Base-by-base conservation (phyloP, 2,888 invertebrate species). In the Stenodema calcarata region DNA sequence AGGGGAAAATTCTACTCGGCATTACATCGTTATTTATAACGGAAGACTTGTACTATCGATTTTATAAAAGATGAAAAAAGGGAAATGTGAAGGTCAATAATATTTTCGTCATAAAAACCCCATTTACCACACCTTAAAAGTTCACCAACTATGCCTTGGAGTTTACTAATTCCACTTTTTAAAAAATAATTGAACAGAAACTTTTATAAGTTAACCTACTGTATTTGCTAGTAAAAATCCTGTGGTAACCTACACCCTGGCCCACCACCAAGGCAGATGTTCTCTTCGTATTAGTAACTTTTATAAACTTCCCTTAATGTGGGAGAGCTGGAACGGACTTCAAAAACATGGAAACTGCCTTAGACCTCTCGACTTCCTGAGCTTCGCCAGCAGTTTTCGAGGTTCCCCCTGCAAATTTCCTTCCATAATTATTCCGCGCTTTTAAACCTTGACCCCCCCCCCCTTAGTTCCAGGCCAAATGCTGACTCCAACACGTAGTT, bases 331-430 rank as follows among this genome's bases (percentile, higher is more conserved):
- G 35, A 75, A 75, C 41, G 73, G 44, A 78, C 27, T 78, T 44
- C 44, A 78, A 78, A 78, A 78, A 78, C 78, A 78, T 47, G 44
- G 44, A 78, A 78, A 47, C 44, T 47, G 78, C 42, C 44, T 78
- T 23, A 78, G 41, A 78, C 44, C 47, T 47, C 7, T n/a, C 78
- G 42, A 73, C 30, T 73, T 30, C 35, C 30, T 16, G 16, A 28
- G 41, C 35, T 35, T 30, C 28, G 30, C 35, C 9, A 41, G 18
- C 35, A 73, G 73, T 35, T 73, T 30, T 73, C 41, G 73, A 35
- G 41, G 41, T 28, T 73, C 18, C 18, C 12, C 16, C 30, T n/a
- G 35, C 1, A 1, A 35, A 35, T 73, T 73, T 18, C 16, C 30
- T 16, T 1, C 12, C 35, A 28, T 35, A 30, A 73, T 35, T 73